phyloP scores from a whole-genome alignment of 2,113 vertebrate genomes.

The Eolophus roseicapilla region DNA sequence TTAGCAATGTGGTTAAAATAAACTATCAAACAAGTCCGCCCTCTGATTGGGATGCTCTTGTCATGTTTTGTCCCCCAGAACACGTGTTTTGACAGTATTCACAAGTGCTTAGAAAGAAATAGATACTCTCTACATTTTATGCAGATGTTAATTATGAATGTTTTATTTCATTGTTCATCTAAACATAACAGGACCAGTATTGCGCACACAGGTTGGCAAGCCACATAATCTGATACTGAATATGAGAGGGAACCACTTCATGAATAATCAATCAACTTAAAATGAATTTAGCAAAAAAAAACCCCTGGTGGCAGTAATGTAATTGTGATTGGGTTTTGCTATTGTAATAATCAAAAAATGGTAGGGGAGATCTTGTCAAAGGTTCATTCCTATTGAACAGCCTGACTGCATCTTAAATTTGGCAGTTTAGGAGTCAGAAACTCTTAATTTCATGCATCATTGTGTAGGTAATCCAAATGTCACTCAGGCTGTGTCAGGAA shows the following conservation, averaged over 20 bases:
- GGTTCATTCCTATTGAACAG: neutral
- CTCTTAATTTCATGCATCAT: neutral
- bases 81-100: neutral
- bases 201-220: neutral
- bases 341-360: neutral
- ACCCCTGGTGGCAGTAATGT: neutral
- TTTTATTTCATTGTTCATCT: slow-evolving; percentile 5
- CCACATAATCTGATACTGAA: neutral
- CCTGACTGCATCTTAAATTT: neutral
- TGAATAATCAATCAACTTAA: slow-evolving; percentile 9
- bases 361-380: neutral
- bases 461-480: neutral
- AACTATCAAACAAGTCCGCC: neutral
- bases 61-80: neutral
- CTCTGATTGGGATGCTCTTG: neutral
- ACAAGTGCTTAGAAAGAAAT: neutral
- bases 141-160: slow-evolving; percentile 22
- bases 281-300: neutral
- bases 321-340: neutral
- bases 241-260: neutral
- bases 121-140: neutral
- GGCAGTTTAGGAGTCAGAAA: neutral
- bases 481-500: neutral
- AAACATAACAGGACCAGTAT: neutral
- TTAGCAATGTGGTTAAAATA: neutral